Evolutionary conservation across 30 jellyfish, hydroid and myxozoan species (phyloP), one percentile per base, ranked within the genome.

Genomic region (Mastigias papua): DNA sequence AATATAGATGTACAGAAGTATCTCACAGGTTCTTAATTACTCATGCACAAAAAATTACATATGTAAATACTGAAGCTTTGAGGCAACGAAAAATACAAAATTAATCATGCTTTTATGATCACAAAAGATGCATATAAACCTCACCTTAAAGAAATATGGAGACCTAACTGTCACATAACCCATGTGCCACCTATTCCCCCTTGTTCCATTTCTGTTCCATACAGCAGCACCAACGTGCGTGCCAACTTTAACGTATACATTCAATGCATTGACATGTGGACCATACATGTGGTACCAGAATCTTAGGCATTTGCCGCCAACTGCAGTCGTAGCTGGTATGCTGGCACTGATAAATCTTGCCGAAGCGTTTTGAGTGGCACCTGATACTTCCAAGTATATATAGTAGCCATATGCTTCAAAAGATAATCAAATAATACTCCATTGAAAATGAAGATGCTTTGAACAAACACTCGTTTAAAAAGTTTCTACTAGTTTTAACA

Each of bases 201-300:
- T 92, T 42, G 97, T 94, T 57, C 98, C 98, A 34, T 71, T 67
- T 42, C 93, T 92, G 30, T 80, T 81, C 98, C 98, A 94, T 9
- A 94, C 88, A 22, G 98, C 91, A 2, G 88, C 78, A 29, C 92
- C 93, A 22, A 73, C 6, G 20, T 72, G 91, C 11, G 91, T 35
- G 0, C 94, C 90, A 48, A 65, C 71, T 26, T 57, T 58, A 32
- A 84, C 89, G 63, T 89, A 94, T 0, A 93, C 92, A 46, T 88
- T 93, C 84, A 88, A 70, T 22, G 97, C 76, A 77, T 85, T 89
- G 13, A 94, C 95, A 63, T 94, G 90, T 33, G 98, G 96, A 3
- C 98, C 98, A 60, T 93, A 93, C 98, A 93, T 93, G 81, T 93
- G 98, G 87, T 93, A 93, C 97, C 97, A 93, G 32, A 93, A 93